Percentiles rank a stretch among this genome's conserved stretches.
phyloP scores from a whole-genome alignment of 2,797 vertebrate species.

The Sebastes iracundus region DNA sequence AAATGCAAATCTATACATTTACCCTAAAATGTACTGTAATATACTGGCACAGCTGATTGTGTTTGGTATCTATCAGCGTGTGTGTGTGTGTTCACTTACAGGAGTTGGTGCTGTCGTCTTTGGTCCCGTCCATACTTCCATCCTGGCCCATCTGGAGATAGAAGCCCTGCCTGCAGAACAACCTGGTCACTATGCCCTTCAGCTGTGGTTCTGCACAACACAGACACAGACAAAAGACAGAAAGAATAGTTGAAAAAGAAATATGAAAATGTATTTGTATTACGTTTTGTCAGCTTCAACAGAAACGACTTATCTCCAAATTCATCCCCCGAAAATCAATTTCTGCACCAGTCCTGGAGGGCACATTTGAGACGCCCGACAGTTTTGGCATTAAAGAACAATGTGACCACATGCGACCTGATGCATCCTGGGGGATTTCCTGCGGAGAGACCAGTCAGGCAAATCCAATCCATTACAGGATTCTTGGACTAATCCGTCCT shows the following conservation, averaged over 20 bases:
- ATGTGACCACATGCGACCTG: slow-evolving; percentile 47
- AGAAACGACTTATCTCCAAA: slow-evolving; percentile 13
- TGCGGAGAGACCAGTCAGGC: slow-evolving; percentile 61
- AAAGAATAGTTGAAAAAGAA: not conserved
- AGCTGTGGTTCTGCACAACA: slow-evolving; percentile 94
- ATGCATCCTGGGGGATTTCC: slow-evolving; percentile 67
- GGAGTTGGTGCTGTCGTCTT: slow-evolving; percentile 99
- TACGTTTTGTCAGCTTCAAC: not conserved
- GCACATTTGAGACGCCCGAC: slow-evolving; percentile 27
- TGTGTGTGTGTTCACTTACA: slow-evolving; percentile 72
- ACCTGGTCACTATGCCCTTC: slow-evolving; percentile 99
- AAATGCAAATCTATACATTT: not conserved
- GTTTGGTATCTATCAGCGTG: not conserved
- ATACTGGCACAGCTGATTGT: not conserved
- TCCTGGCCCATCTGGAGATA: slow-evolving; percentile 99
- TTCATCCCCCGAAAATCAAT: slow-evolving; percentile 12
- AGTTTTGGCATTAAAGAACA: slow-evolving; percentile 37
- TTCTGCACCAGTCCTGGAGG: not conserved
- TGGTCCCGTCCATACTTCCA: slow-evolving; percentile 98
- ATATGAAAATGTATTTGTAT: not conserved
- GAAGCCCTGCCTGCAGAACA: slow-evolving; percentile 99
- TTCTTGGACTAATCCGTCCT: slow-evolving; percentile 71
- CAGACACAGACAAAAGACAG: slow-evolving; percentile 30
- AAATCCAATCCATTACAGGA: slow-evolving; percentile 74
- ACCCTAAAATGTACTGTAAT: not conserved